phyloP scores from a whole-genome alignment of 2,797 vertebrate genomes.

The Falco concolor region DNA sequence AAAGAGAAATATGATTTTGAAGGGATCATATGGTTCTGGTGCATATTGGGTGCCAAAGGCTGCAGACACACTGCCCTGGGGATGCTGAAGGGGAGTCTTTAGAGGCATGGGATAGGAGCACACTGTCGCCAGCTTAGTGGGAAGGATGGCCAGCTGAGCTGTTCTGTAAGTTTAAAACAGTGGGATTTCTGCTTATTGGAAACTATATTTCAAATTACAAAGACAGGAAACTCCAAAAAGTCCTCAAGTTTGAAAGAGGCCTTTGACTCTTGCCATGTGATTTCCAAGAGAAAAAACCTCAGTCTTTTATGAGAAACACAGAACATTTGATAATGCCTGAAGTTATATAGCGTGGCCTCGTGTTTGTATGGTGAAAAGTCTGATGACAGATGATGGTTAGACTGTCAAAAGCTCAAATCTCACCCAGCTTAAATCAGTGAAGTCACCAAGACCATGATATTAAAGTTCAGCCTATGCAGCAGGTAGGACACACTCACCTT shows the following conservation, averaged over 20 bases:
- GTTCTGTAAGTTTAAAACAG: neutral
- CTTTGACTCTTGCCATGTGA: neutral
- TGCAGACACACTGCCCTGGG: neutral
- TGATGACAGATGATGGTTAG: neutral
- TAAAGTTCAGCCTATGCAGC: neutral
- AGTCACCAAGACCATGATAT: neutral
- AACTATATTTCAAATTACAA: neutral
- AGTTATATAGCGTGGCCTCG: fast-evolving
- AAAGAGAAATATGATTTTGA: neutral
- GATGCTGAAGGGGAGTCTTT: neutral
- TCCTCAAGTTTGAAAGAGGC: neutral
- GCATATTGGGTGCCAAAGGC: neutral
- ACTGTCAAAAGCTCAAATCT: neutral
- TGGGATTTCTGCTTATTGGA: neutral
- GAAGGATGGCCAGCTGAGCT: neutral
- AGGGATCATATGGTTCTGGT: neutral
- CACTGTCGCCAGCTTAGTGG: too few species aligned
- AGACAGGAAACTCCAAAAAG: neutral
- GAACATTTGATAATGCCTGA: neutral
- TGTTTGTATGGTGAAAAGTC: neutral
- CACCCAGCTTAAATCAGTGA: neutral
- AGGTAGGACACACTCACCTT: neutral
- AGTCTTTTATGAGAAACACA: neutral
- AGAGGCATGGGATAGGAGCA: neutral
- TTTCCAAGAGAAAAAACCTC: neutral